Evolutionary conservation across 2,113 vertebrate species (phyloP).

Genomic region (Anarrhichthys ocellatus): DNA sequence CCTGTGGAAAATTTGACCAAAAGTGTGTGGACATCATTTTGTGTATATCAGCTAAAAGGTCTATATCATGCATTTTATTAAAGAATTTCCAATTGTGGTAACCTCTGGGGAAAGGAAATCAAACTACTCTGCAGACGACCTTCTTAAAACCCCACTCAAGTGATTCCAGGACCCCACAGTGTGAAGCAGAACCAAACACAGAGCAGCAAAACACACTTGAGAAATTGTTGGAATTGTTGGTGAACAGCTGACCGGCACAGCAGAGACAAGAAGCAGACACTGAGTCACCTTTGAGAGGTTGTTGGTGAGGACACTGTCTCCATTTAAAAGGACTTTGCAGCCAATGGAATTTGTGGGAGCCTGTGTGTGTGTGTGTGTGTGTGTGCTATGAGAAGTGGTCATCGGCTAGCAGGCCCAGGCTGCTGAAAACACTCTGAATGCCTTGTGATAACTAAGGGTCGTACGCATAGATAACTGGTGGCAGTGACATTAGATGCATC

Average conservation of each 20-base stretch:
- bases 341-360: slow-evolving; percentile 13
- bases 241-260: background rate
- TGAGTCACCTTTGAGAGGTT: slow-evolving; percentile 17
- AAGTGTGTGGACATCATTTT: background rate
- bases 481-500: slow-evolving; percentile 35
- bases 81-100: background rate
- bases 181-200: slow-evolving; percentile 3
- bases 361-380: background rate
- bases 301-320: slow-evolving; percentile 26
- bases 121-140: background rate
- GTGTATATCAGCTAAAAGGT: no score
- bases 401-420: slow-evolving; percentile 12
- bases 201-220: background rate
- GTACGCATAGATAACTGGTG: slow-evolving; percentile 37
- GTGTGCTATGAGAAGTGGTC: slow-evolving; percentile 41
- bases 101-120: background rate
- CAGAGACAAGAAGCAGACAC: background rate
- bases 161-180: background rate
- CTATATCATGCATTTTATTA: background rate
- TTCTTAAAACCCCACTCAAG: background rate
- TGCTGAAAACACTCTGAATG: slow-evolving; percentile 53
- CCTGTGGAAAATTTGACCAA: background rate
- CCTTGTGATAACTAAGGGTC: slow-evolving; percentile 47
- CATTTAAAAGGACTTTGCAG: slow-evolving; percentile 23
- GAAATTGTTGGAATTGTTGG: slow-evolving; percentile 22